Percentiles rank a stretch among this genome's conserved stretches.
Evolutionary conservation across 2,797 vertebrate genomes (phyloP).

Genomic region (Aplochiton taeniatus): DNA sequence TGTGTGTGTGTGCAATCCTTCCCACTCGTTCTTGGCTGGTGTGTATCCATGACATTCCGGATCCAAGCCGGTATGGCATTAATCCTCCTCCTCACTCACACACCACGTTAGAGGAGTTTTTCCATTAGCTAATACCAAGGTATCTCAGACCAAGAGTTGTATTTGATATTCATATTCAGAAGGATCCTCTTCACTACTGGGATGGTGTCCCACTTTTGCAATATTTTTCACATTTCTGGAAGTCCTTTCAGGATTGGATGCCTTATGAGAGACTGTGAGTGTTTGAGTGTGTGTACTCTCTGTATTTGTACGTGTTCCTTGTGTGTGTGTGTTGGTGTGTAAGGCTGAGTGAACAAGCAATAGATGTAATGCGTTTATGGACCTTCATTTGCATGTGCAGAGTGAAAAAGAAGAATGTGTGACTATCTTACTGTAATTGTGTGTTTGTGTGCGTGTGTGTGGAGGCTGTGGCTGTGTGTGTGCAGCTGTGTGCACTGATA

Average conservation of each 20-base stretch:
- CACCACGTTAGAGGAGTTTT: slow-evolving; percentile 35
- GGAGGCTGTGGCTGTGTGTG: not conserved
- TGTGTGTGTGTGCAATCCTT: slow-evolving; percentile 18
- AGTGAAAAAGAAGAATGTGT: too few relatives aligned
- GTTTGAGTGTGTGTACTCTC: slow-evolving; percentile 34
- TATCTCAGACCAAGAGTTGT: slow-evolving; percentile 32
- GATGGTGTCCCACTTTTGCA: slow-evolving; percentile 44
- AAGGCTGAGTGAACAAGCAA: slow-evolving; percentile 3
- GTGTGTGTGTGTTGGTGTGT: slow-evolving; percentile 11
- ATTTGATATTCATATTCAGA: slow-evolving; percentile 47
- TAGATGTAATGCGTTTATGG: not conserved
- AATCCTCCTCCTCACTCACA: slow-evolving; percentile 21
- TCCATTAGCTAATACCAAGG: slow-evolving; percentile 59
- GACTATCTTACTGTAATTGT: too few relatives aligned
- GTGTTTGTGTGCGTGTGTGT: not conserved
- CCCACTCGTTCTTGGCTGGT: slow-evolving; percentile 35
- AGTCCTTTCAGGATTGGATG: slow-evolving; percentile 43
- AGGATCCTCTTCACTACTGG: slow-evolving; percentile 38
- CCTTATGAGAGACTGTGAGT: slow-evolving; percentile 42
- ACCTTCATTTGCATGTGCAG: too few relatives aligned
- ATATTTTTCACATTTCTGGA: slow-evolving; percentile 53
- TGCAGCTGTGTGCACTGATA: not conserved
- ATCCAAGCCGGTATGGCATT: slow-evolving; percentile 36
- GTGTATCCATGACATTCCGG: slow-evolving; percentile 58
- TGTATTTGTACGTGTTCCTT: not conserved